These are phyloP conservation scores for Axis porcinus DNA, from an alignment of 2,113 vertebrate genomes.

Conservation along the genomic window DNA sequence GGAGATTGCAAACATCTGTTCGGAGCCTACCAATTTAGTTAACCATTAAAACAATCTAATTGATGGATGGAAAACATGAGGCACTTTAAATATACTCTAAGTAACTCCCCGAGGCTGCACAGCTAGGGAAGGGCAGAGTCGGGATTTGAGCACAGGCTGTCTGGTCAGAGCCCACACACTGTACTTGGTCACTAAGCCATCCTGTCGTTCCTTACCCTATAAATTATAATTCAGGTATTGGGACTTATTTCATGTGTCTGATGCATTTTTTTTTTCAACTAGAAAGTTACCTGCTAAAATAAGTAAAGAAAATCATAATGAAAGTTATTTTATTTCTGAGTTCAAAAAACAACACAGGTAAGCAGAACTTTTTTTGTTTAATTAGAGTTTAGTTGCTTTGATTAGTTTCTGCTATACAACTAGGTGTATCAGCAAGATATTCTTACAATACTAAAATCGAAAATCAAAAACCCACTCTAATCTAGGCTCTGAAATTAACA, in stretches of 20 bases:
- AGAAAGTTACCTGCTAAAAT: not conserved
- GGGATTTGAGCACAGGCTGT: rapidly evolving
- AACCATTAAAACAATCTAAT: not conserved
- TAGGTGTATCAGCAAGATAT: not conserved
- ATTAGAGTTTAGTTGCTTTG: not conserved
- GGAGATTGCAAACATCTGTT: not conserved
- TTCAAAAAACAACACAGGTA: not conserved
- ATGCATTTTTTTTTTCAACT: not conserved
- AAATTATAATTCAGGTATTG: not conserved
- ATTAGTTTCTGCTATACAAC: not conserved
- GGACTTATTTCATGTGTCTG: not conserved
- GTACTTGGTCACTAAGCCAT: not conserved
- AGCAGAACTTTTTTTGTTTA: not conserved
- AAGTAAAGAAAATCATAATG: not conserved
- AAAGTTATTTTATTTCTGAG: not conserved
- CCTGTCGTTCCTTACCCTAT: not conserved
- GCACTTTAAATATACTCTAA: not conserved
- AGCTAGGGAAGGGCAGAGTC: not conserved
- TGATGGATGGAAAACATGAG: not conserved
- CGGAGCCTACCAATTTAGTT: not conserved
- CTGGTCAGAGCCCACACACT: too few species aligned
- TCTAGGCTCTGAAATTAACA: not conserved
- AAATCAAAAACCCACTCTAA: not conserved
- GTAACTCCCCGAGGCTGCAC: not conserved
- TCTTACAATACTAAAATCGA: not conserved